phyloP scores from a whole-genome alignment of 2,113 vertebrate genomes.

The Elanus axillaris region DNA sequence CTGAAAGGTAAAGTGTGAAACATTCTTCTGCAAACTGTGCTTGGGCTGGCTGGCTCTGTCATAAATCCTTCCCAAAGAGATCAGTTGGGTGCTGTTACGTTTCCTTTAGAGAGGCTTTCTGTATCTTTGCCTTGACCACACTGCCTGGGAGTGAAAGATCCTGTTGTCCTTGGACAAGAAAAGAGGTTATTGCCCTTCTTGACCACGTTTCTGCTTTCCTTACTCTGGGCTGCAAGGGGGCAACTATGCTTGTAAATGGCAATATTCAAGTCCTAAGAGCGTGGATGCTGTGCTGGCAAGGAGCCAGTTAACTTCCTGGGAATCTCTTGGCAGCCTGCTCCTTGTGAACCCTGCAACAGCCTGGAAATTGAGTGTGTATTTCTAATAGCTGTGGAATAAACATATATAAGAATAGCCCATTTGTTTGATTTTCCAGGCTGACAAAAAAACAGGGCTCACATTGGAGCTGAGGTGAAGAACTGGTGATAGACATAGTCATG shows the following conservation, averaged over 20 bases:
- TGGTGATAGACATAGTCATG: not conserved
- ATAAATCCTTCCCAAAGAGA: not conserved
- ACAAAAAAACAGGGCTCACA: not conserved
- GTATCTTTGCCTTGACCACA: not conserved
- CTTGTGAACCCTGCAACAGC: constrained; percentile 3
- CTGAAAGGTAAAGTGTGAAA: not conserved
- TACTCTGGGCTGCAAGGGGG: not conserved
- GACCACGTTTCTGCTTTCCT: not conserved
- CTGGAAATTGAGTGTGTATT: constrained; percentile 14
- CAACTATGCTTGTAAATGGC: not conserved
- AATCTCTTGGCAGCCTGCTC: not conserved
- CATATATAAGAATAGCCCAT: constrained; percentile 46
- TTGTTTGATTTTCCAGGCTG: constrained; percentile 44
- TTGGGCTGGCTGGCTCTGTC: not conserved
- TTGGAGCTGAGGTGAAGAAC: not conserved
- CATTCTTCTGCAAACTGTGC: not conserved
- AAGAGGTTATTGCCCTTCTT: not conserved
- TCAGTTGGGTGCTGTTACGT: not conserved
- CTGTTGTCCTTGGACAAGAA: not conserved
- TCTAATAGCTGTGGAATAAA: constrained; percentile 43
- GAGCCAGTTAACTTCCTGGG: not conserved
- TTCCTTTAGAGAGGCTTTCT: not conserved
- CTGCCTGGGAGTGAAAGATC: not conserved
- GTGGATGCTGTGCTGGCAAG: not conserved
- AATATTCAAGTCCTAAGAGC: not conserved